phyloP scores from a whole-genome alignment of 2,113 vertebrate species.

The Canis aureus region DNA sequence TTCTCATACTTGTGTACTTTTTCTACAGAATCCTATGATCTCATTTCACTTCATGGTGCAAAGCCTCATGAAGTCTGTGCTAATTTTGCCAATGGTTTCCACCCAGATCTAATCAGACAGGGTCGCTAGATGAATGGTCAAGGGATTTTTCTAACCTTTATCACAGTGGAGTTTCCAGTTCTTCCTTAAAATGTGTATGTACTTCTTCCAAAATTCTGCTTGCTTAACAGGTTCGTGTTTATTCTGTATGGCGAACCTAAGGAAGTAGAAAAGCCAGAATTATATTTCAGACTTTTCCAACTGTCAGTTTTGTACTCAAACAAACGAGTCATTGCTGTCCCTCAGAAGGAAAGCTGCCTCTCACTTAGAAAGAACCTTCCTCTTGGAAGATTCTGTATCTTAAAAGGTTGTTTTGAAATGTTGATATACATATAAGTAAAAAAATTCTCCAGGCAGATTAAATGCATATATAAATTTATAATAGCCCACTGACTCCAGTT shows the following conservation, averaged over 20 bases:
- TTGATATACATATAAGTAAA: conserved; percentile 83
- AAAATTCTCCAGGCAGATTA: conserved; percentile 80
- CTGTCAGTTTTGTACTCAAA: conserved; percentile 83
- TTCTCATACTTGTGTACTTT: background rate
- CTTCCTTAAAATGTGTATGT: conserved; percentile 31
- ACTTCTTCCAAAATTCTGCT: conserved; percentile 58
- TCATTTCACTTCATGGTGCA: background rate
- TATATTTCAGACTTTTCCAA: conserved; percentile 77
- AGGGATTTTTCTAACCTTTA: background rate
- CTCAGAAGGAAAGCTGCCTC: conserved; percentile 79
- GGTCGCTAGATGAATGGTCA: background rate
- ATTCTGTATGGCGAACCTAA: conserved; percentile 75
- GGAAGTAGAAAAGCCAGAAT: conserved; percentile 78
- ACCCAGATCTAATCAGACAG: background rate
- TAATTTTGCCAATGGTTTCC: conserved; percentile 30
- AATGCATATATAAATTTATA: conserved; percentile 85
- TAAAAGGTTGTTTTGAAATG: conserved; percentile 85
- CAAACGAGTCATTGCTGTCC: conserved; percentile 81
- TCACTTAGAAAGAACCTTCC: conserved; percentile 74
- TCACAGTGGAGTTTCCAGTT: background rate
- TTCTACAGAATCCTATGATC: background rate
- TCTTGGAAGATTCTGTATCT: conserved; percentile 77
- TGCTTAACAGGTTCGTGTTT: conserved; percentile 72
- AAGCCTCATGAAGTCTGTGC: background rate
- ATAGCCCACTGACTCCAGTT: conserved; percentile 83